Evolutionary conservation across 2,888 invertebrate genomes (phyloP).

Genomic region (Stictocephala bisonia): DNA sequence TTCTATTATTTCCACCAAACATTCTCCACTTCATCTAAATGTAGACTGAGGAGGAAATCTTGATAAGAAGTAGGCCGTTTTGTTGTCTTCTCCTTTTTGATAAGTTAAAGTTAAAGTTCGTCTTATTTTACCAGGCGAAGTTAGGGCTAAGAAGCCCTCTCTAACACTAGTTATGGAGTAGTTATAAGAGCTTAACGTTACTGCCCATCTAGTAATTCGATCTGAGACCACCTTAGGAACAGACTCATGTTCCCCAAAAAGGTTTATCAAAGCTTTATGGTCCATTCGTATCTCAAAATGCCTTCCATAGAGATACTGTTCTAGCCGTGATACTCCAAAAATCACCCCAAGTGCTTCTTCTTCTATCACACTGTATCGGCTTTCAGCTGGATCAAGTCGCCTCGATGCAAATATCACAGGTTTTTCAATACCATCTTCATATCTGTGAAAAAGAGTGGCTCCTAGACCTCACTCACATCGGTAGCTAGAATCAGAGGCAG

Average conservation of each 20-base stretch:
- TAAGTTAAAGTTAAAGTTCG: too few relatives aligned
- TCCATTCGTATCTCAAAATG: constrained; percentile 1
- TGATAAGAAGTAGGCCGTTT: constrained; percentile 33
- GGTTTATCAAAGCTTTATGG: constrained; percentile 6
- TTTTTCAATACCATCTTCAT: constrained; percentile 27
- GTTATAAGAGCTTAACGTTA: constrained; percentile 10
- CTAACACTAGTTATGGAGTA: too few relatives aligned
- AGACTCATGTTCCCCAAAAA: constrained; percentile 5
- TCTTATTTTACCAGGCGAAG: too few relatives aligned
- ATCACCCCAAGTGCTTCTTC: not conserved
- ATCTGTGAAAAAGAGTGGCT: constrained; percentile 21
- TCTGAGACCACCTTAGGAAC: constrained; percentile 1
- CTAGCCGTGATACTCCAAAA: constrained; percentile 2
- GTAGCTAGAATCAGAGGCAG: constrained; percentile 9
- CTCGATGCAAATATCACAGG: constrained; percentile 14
- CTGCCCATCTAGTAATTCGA: constrained; percentile 15
- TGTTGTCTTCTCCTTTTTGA: constrained; percentile 33
- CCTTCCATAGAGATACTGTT: constrained; percentile 16
- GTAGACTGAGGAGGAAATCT: constrained; percentile 8
- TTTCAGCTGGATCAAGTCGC: not conserved
- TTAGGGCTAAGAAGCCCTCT: too few relatives aligned
- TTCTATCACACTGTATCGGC: constrained; percentile 29
- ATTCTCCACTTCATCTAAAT: not conserved
- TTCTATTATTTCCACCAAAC: not conserved
- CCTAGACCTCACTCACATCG: constrained; percentile 35